Percentiles rank a stretch among this genome's conserved stretches.
These are phyloP conservation scores for Sphenopsis melanotis DNA, from an alignment of 2,797 vertebrate species.

Conservation along the genomic window DNA sequence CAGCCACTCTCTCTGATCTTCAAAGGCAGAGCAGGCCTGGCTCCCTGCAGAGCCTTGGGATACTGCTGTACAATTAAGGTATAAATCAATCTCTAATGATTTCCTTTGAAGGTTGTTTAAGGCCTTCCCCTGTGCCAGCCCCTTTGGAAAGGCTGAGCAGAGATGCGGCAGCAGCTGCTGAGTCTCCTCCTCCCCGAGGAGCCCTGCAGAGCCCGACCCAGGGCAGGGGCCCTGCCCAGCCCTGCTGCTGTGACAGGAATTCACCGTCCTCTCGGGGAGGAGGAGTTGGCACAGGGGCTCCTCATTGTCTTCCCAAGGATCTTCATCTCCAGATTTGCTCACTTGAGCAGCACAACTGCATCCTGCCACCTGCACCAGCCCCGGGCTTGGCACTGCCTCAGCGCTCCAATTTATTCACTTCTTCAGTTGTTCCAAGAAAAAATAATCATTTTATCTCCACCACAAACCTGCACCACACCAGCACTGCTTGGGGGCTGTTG, in stretches of 20 bases:
- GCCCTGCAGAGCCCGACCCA: neutral
- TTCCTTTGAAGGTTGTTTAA: slow-evolving; percentile 61
- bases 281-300: rapidly evolving
- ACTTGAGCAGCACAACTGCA: neutral
- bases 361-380: neutral
- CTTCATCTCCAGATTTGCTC: neutral
- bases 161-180: slow-evolving; percentile 38
- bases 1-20: slow-evolving; percentile 9
- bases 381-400: neutral
- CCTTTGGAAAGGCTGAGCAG: slow-evolving; percentile 11
- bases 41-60: slow-evolving; percentile 48
- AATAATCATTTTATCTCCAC: neutral
- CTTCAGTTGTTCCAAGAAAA: neutral
- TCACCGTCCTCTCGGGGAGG: rapidly evolving
- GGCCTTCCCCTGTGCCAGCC: slow-evolving; percentile 56
- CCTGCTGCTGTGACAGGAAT: neutral
- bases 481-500: neutral
- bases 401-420: neutral
- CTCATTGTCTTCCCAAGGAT: neutral
- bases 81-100: slow-evolving; percentile 61
- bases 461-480: neutral
- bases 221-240: rapidly evolving
- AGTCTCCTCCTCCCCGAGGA: slow-evolving; percentile 40
- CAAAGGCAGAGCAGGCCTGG: slow-evolving; percentile 38
- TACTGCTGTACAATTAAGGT: slow-evolving; percentile 35